phyloP scores from a whole-genome alignment of 2,113 vertebrate genomes.

The Tenrec ecaudatus region DNA sequence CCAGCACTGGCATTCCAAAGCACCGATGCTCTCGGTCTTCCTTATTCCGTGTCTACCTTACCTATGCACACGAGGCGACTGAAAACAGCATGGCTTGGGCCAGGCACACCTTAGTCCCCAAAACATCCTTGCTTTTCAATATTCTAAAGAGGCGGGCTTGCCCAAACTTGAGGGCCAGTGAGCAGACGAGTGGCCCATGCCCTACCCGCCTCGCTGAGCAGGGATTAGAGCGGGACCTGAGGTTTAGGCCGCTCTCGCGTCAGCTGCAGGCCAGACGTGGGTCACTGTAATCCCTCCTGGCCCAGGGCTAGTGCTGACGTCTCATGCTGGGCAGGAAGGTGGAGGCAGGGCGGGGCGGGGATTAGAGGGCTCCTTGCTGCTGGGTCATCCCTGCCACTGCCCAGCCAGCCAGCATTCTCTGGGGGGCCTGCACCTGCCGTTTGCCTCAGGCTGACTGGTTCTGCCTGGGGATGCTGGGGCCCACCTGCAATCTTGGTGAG shows the following conservation, averaged over 20 bases:
- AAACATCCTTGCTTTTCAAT: no score
- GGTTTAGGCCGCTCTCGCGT: neutral
- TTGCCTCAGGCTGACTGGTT: neutral
- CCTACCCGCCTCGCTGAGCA: neutral
- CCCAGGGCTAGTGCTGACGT: neutral
- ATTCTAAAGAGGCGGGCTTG: no score
- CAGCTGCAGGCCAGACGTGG: neutral
- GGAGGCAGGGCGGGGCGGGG: neutral
- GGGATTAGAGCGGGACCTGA: conserved; percentile 19
- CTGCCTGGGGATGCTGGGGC: no score
- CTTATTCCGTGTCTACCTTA: no score
- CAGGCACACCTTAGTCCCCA: no score
- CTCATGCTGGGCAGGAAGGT: neutral
- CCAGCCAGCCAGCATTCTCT: fast-evolving
- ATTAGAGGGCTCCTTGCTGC: neutral
- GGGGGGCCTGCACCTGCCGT: neutral
- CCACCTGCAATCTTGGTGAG: conserved; percentile 19
- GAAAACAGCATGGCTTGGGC: no score
- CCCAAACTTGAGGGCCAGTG: neutral
- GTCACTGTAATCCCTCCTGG: conserved; percentile 34
- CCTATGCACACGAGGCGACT: no score
- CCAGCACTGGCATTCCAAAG: no score
- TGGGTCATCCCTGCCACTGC: fast-evolving
- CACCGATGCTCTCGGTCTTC: no score
- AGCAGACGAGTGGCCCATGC: neutral